Evolutionary conservation across 2,113 vertebrate species (phyloP).

Genomic region (Alligator mississippiensis): DNA sequence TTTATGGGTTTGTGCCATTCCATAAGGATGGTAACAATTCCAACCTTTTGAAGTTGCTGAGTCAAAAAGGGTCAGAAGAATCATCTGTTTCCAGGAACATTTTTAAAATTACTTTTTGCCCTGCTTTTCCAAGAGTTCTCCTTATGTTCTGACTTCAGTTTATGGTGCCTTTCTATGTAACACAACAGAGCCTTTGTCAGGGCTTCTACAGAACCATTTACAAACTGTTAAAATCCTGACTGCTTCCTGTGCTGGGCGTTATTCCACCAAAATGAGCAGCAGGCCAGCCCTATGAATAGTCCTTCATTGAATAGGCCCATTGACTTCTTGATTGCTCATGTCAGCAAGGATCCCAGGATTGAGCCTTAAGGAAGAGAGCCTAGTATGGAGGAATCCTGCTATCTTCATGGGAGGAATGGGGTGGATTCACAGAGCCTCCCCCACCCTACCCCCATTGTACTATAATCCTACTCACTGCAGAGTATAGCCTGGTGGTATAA

Average conservation of each 20-base stretch:
- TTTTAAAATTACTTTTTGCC: background rate
- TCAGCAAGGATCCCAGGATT: background rate
- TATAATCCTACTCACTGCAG: background rate
- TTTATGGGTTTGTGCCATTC: background rate
- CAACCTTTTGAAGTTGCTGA: background rate
- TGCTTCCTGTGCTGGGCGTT: background rate
- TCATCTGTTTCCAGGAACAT: background rate
- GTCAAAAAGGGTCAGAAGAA: background rate
- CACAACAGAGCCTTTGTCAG: background rate
- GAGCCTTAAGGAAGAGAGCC: background rate
- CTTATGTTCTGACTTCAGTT: constrained; percentile 19
- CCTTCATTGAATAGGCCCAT: background rate
- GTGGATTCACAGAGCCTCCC: background rate
- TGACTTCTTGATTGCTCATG: background rate
- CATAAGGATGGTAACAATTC: accelerated
- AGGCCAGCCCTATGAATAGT: background rate
- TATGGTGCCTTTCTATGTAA: background rate
- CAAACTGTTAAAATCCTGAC: background rate
- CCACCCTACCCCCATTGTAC: accelerated
- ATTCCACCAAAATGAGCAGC: background rate
- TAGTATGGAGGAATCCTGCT: background rate
- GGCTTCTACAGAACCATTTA: background rate
- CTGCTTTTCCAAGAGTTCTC: background rate
- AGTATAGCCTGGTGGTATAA: background rate
- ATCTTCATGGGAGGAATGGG: background rate